Conservation (phyloP, 2,113 vertebrate species). For the Planiliza haematocheilus region DNA sequence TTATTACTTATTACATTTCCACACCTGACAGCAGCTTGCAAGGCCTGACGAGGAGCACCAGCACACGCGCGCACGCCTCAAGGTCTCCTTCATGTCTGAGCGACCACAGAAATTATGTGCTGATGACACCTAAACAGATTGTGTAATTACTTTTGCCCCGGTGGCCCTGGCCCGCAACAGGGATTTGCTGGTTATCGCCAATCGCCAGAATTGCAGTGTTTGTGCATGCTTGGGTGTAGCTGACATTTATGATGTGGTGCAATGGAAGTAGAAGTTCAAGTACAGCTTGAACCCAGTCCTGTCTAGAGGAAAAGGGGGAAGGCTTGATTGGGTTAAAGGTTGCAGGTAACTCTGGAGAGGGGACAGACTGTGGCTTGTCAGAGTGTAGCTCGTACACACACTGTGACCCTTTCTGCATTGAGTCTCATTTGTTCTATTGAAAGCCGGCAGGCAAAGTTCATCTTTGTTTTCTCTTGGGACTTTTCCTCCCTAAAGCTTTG, state of each 20-base stretch:
- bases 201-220: slow-evolving; percentile 33
- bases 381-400: not conserved
- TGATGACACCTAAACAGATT: slow-evolving; percentile 78
- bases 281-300: not conserved
- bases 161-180: slow-evolving; percentile 69
- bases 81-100: slow-evolving; percentile 83
- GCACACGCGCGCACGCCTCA: slow-evolving; percentile 52
- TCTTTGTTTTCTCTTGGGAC: slow-evolving; percentile 17
- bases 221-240: slow-evolving; percentile 8
- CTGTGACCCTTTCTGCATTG: slow-evolving; percentile 4
- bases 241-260: slow-evolving; percentile 14
- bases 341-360: not conserved
- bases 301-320: not conserved
- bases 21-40: slow-evolving; percentile 53
- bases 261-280: slow-evolving; percentile 9
- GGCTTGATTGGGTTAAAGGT: not conserved
- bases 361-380: not conserved
- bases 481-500: slow-evolving; percentile 18
- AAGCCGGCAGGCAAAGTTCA: slow-evolving; percentile 28
- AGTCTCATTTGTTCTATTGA: slow-evolving; percentile 21
- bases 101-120: slow-evolving; percentile 70
- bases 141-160: slow-evolving; percentile 77
- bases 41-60: slow-evolving; percentile 23
- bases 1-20: slow-evolving; percentile 59
- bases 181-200: slow-evolving; percentile 44